Percentiles rank a stretch among this genome's conserved stretches.
Evolutionary conservation across 2,888 invertebrate genomes (phyloP).

Genomic region (Blastobasis lacticolella): DNA sequence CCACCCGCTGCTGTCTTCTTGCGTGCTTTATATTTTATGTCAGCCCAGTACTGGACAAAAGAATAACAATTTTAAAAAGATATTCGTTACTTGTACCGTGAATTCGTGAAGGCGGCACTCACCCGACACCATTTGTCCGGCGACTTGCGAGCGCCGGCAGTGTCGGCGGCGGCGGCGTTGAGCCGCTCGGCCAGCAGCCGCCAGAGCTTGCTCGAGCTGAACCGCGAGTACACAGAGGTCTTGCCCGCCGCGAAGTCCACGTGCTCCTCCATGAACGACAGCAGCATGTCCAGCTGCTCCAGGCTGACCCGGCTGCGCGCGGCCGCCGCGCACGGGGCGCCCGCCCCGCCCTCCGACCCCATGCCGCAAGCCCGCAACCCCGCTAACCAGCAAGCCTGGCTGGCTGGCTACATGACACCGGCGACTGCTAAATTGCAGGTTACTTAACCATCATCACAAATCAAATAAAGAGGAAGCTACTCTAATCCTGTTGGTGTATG

Average conservation of each 20-base stretch:
- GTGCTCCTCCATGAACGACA: conserved; percentile 69
- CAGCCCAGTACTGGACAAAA: conserved; percentile 56
- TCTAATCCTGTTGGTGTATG: too few relatives aligned
- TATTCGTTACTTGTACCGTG: background rate
- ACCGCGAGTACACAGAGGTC: conserved; percentile 59
- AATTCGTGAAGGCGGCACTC: background rate
- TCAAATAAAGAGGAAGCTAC: too few relatives aligned
- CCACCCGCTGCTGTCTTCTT: conserved; percentile 59
- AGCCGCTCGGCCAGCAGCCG: conserved; percentile 57
- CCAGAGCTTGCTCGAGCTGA: conserved; percentile 64
- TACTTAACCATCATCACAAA: background rate
- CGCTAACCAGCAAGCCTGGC: too few relatives aligned
- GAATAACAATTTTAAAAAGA: background rate
- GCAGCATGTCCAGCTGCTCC: conserved; percentile 55
- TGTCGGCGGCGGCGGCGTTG: conserved; percentile 57
- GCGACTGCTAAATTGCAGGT: background rate
- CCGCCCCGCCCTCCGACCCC: background rate
- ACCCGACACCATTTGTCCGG: conserved; percentile 68
- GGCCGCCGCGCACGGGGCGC: background rate
- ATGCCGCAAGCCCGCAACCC: background rate
- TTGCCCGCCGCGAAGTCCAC: conserved; percentile 64
- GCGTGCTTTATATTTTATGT: conserved; percentile 61
- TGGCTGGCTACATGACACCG: background rate
- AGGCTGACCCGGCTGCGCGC: conserved; percentile 54
- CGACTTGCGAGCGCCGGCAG: conserved; percentile 56